Percentiles rank a stretch among this genome's conserved stretches.
Evolutionary conservation across 1,140 invertebrate species (phyloP).

Genomic region (Macrobrachium rosenbergii): DNA sequence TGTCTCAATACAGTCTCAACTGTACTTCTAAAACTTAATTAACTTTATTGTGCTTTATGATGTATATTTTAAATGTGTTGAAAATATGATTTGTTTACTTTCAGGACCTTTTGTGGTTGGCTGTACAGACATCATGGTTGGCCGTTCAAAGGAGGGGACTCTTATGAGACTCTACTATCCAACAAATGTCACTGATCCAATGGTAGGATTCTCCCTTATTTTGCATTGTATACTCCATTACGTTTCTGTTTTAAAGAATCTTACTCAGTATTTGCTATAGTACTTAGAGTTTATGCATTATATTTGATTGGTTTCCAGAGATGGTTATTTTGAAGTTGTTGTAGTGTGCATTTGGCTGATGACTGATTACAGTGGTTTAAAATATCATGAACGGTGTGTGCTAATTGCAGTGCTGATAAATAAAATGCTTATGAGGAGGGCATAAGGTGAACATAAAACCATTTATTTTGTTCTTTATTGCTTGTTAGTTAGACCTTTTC

Average conservation of each 20-base stretch:
- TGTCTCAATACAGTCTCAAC: too few species aligned
- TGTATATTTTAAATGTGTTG: too few species aligned
- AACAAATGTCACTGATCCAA: slow-evolving; percentile 27
- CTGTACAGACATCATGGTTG: slow-evolving; percentile 35
- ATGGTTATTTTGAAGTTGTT: too few species aligned
- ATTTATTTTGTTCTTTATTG: too few species aligned
- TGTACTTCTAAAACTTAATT: too few species aligned
- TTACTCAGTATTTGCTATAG: too few species aligned
- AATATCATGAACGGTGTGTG: background rate
- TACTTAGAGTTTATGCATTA: too few species aligned
- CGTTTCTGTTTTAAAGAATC: background rate
- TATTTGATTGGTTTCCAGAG: too few species aligned
- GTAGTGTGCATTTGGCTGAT: too few species aligned
- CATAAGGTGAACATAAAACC: background rate
- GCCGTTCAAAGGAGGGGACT: slow-evolving; percentile 36
- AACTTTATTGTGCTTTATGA: too few species aligned
- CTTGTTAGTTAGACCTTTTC: too few species aligned
- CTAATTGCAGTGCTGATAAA: background rate
- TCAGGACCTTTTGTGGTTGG: slow-evolving; percentile 48
- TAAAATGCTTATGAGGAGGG: background rate
- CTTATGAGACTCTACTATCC: slow-evolving; percentile 49
- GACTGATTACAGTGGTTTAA: background rate
- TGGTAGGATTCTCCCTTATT: slow-evolving; percentile 7
- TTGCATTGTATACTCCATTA: background rate
- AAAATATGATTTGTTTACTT: background rate